Base-by-base conservation (phyloP, 2,888 invertebrate genomes). In the Apamea epomidion region DNA sequence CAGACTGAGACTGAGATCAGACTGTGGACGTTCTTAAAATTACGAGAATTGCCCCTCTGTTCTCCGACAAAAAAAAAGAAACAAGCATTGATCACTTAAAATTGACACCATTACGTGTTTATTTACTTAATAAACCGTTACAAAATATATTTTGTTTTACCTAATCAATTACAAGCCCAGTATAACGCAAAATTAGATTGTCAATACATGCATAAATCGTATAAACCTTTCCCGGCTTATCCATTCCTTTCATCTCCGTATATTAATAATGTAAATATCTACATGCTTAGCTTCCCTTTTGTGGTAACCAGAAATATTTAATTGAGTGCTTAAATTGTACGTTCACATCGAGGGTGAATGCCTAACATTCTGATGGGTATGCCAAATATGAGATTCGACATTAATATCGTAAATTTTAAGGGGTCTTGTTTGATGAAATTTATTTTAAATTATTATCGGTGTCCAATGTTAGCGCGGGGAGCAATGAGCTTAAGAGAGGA, bases 301-400 rank as follows among this genome's bases (percentile, higher is more conserved):
- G 86, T 81, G 88, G 85, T 85, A 54, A 88, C 75, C 85, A 78
- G 88, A 86, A 88, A 86, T 86, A 86, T 86, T 88, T 85, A 85
- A 88, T 88, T 80, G 81, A 80, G 85, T 85, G 65, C 75, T 76
- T 79, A 87, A 73, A 75, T 81, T 85, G 45, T 78, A 80, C 71
- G 68, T 48, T 73, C 54, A 42, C 68, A 71, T 76, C 65, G 54
- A 18, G 62, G 18, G 32, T 18, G 48, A 73, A 85, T 81, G 45
- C 73, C 88, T 76, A 67, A 71, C 65, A 86, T 87, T 75, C 73
- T 71, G 7, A 71, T 45, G 45, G 58, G 37, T 68, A 88, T 60
- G 12, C 45, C 67, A 74, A 76, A 85, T 60, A 68, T 37, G 62
- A 75, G 29, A 80, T 80, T 76, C 14, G 29, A 72, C 60, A 67